phyloP scores from a whole-genome alignment of 2,797 vertebrate species.

The Pachyuromys duprasi region DNA sequence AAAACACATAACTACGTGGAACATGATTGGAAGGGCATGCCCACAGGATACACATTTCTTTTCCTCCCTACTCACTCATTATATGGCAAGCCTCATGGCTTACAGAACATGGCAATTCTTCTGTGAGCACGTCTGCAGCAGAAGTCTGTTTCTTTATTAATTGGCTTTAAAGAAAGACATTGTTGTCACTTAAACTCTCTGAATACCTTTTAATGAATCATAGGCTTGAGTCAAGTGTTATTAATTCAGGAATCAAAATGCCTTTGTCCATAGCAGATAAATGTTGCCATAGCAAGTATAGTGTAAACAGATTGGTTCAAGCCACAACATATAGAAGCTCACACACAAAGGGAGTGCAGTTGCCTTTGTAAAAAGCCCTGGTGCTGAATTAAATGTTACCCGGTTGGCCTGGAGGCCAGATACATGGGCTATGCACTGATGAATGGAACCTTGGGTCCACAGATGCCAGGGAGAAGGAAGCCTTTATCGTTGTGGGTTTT shows the following conservation, averaged over 20 bases:
- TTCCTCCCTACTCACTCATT: constrained; percentile 34
- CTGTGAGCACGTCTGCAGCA: constrained; percentile 56
- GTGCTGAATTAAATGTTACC: constrained; percentile 70
- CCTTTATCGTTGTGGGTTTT: constrained; percentile 88
- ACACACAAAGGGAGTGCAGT: constrained; percentile 65
- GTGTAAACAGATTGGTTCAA: constrained; percentile 79
- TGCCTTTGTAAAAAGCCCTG: constrained; percentile 2
- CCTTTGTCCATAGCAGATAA: constrained; percentile 82
- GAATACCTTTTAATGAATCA: constrained; percentile 79
- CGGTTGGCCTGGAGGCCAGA: constrained; percentile 80
- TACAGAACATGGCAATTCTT: constrained; percentile 56
- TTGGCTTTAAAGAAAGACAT: constrained; percentile 78
- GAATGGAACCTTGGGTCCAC: constrained; percentile 86
- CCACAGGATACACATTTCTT: neutral
- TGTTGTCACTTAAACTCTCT: constrained; percentile 71
- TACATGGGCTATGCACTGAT: neutral
- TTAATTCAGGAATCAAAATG: constrained; percentile 83
- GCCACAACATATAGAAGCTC: constrained; percentile 60
- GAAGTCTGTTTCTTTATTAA: constrained; percentile 75
- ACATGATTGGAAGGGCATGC: neutral
- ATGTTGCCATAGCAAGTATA: constrained; percentile 66
- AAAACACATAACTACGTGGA: neutral
- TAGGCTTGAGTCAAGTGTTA: constrained; percentile 76
- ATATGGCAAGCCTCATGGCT: constrained; percentile 58
- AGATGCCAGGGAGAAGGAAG: constrained; percentile 88